Evolutionary conservation across 2,113 vertebrate species (phyloP), one percentile per base, ranked within the genome.

Genomic region (Chroicocephalus ridibundus): DNA sequence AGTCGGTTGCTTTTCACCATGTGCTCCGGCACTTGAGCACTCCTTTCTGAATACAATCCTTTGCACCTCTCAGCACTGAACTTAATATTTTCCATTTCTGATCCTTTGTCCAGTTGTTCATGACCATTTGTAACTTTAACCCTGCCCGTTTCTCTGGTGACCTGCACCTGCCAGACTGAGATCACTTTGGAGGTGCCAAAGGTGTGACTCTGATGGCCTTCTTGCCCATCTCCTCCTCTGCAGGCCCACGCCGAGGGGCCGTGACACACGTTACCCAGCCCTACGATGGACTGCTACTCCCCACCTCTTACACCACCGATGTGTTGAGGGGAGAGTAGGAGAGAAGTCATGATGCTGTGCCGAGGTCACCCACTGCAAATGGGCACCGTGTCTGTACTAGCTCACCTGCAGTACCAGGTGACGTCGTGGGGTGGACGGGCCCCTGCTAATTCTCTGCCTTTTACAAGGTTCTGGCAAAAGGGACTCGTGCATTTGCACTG

Each of bases 381-480:
- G 7, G 62, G 69, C 25, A 58, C 36, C 42, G 24, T n/a, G 34
- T 10, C 42, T 54, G 12, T 32, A 38, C 4, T 15, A n/a, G 58
- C 32, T 86, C 36, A 70, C 19, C 15, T 1, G 0, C 2, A 11
- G 58, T 26, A 81, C 2, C 60, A 46, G 47, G 36, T 25, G 47
- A n/a, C 26, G 54, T 9, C 0, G 0, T 0, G 2, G 58, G 42
- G 64, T 4, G 52, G 72, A 76, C 0, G 0, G 25, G 26, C 46
- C 31, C 64, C 68, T 79, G 46, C 36, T 51, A 60, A 7, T 44
- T 57, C 46, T 79, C 74, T 74, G 70, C 55, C 60, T 46, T 40
- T 64, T 19, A 64, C 1, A 14, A 87, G 38, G 13, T 10, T 25
- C 49, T 69, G 54, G 60, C 8, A 18, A 64, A 88, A 80, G 32